Percentiles rank a stretch among this genome's conserved stretches.
Evolutionary conservation across 1,140 invertebrate species (phyloP).

Genomic region (Telenomus remus): DNA sequence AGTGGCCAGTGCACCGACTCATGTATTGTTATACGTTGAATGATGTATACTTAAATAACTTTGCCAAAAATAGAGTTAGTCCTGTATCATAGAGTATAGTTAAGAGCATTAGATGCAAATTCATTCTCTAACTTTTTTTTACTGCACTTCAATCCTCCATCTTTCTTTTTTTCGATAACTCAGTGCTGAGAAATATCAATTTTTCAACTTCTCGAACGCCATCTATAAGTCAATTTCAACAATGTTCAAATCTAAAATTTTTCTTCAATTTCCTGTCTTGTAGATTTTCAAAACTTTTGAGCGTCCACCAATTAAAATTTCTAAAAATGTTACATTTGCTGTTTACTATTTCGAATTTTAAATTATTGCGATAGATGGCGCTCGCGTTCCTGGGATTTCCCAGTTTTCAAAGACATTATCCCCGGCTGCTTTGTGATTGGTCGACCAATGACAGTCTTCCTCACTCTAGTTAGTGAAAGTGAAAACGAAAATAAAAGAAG

Average conservation of each 20-base stretch:
- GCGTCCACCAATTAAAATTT: no score
- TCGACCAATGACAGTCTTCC: conserved; percentile 24
- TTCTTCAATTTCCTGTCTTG: no score
- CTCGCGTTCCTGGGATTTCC: no score
- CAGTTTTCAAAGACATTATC: no score
- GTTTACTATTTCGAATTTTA: no score
- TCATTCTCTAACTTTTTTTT: conserved; percentile 52
- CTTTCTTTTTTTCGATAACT: conserved; percentile 39
- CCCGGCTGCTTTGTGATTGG: conserved; percentile 31
- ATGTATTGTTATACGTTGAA: conserved; percentile 72
- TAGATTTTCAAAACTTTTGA: no score
- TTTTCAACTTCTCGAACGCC: no score
- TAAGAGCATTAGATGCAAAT: conserved; percentile 68
- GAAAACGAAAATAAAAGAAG: conserved; percentile 10
- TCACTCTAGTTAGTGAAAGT: conserved; percentile 16
- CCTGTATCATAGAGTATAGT: conserved; percentile 75
- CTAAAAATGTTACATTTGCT: no score
- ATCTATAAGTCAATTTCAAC: no score
- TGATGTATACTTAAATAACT: conserved; percentile 75
- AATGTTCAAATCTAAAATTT: no score
- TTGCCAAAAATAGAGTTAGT: conserved; percentile 77
- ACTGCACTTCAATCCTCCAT: conserved; percentile 39
- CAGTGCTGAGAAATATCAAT: conserved; percentile 8
- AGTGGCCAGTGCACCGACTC: conserved; percentile 75
- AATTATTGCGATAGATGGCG: no score